These are phyloP conservation scores for Torymus texanus DNA, from an alignment of 2,888 invertebrate genomes.

Conservation along the genomic window DNA sequence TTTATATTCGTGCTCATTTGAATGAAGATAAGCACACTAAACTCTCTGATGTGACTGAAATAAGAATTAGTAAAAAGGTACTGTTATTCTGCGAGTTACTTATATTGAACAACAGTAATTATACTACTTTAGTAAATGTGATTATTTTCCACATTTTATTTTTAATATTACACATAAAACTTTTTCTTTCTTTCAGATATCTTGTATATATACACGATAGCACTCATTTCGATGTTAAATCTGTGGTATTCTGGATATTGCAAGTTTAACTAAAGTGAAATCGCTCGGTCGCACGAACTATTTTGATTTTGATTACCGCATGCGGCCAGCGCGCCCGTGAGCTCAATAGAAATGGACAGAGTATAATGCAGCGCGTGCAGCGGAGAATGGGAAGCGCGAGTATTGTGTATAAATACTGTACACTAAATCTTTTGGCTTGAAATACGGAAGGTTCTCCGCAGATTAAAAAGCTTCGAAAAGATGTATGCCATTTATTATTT, in stretches of 20 bases:
- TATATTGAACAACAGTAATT: too few species aligned
- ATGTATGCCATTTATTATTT: not conserved
- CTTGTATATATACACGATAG: not conserved
- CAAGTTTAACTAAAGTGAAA: slow-evolving; percentile 20
- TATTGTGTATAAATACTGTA: slow-evolving; percentile 32
- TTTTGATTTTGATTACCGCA: slow-evolving; percentile 36
- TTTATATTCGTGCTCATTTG: too few species aligned
- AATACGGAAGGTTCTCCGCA: slow-evolving; percentile 21
- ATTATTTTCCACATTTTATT: too few species aligned
- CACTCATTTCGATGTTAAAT: not conserved
- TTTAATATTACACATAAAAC: too few species aligned
- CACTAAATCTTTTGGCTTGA: not conserved
- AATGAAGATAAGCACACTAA: too few species aligned
- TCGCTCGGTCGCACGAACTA: not conserved
- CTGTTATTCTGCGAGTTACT: too few species aligned
- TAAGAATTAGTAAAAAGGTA: too few species aligned
- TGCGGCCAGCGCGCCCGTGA: not conserved
- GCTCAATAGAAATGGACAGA: slow-evolving; percentile 28
- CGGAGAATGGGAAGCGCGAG: not conserved
- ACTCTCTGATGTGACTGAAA: too few species aligned
- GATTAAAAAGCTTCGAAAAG: slow-evolving; percentile 21
- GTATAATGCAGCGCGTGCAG: not conserved
- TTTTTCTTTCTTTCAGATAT: too few species aligned
- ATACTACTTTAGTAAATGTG: too few species aligned
- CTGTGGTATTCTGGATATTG: not conserved